Evolutionary conservation across 2,888 invertebrate genomes (phyloP).

Genomic region (Aleiodes leptofemur): DNA sequence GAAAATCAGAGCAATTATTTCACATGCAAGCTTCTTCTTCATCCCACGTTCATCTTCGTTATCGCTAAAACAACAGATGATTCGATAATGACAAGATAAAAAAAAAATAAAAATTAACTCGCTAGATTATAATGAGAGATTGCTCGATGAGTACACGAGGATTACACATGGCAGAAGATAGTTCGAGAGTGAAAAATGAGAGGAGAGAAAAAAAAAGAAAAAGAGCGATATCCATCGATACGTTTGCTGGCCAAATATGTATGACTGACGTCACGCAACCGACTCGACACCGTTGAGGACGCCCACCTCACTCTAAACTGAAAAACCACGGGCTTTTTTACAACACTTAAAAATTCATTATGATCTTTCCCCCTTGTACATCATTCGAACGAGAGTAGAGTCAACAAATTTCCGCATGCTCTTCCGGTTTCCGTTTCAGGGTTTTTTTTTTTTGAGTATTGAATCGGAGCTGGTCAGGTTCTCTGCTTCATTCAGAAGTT

Average conservation of each 20-base stretch:
- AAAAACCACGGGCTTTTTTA: constrained; percentile 61
- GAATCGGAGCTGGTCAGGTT: too few species aligned
- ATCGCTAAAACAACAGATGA: constrained; percentile 4
- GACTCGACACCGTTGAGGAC: constrained; percentile 67
- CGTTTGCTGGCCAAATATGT: constrained; percentile 73
- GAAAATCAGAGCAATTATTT: constrained; percentile 12
- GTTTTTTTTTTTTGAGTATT: neutral
- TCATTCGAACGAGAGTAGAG: constrained; percentile 6
- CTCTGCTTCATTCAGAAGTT: too few species aligned
- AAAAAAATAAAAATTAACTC: neutral
- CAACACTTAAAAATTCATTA: constrained; percentile 38
- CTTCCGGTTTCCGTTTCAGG: neutral
- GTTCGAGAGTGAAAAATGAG: constrained; percentile 27
- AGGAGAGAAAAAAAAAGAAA: neutral
- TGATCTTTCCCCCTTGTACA: constrained; percentile 5
- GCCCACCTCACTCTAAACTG: constrained; percentile 67
- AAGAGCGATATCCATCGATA: constrained; percentile 63
- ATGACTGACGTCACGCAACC: constrained; percentile 71
- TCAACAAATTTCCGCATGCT: neutral
- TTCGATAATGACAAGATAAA: neutral
- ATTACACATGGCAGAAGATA: constrained; percentile 10
- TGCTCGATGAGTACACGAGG: neutral
- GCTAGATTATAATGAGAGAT: constrained; percentile 2
- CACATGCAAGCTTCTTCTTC: neutral
- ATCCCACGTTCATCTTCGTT: neutral